Conservation (phyloP, 2,113 vertebrate genomes). For the Tichodroma muraria region DNA sequence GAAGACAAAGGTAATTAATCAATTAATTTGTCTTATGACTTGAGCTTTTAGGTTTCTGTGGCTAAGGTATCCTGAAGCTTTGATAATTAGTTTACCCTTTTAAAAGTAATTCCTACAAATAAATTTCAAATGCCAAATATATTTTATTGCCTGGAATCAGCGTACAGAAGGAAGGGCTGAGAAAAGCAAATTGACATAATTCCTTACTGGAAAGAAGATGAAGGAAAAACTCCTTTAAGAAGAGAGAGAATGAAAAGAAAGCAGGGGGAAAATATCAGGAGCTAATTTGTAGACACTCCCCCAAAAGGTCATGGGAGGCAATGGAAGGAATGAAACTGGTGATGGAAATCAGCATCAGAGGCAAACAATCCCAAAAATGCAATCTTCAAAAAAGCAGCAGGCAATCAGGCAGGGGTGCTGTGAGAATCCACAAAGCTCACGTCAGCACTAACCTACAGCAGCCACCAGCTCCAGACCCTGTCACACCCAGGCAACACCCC, state of each 20-base stretch:
- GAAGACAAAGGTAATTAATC: background rate
- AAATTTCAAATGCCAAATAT: background rate
- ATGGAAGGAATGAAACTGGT: slow-evolving; percentile 25
- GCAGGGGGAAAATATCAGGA: background rate
- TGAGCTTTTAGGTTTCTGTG: background rate
- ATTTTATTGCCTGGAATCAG: background rate
- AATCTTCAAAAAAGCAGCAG: slow-evolving; percentile 21
- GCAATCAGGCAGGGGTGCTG: slow-evolving; percentile 7
- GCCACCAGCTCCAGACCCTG: background rate
- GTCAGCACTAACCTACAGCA: background rate
- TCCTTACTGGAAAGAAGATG: background rate
- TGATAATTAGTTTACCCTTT: background rate
- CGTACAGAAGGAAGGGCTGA: background rate
- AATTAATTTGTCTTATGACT: background rate
- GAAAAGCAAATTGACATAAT: background rate
- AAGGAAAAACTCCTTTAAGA: background rate
- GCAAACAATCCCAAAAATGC: slow-evolving; percentile 5
- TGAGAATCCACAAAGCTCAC: slow-evolving; percentile 28
- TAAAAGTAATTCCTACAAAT: background rate
- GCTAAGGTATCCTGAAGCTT: background rate
- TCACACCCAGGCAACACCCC: background rate
- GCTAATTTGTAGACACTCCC: background rate
- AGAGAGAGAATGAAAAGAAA: background rate
- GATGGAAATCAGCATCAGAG: slow-evolving; percentile 10
- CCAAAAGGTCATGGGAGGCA: background rate